Conservation (phyloP, 2,797 vertebrate genomes). For the Limosa lapponica region DNA sequence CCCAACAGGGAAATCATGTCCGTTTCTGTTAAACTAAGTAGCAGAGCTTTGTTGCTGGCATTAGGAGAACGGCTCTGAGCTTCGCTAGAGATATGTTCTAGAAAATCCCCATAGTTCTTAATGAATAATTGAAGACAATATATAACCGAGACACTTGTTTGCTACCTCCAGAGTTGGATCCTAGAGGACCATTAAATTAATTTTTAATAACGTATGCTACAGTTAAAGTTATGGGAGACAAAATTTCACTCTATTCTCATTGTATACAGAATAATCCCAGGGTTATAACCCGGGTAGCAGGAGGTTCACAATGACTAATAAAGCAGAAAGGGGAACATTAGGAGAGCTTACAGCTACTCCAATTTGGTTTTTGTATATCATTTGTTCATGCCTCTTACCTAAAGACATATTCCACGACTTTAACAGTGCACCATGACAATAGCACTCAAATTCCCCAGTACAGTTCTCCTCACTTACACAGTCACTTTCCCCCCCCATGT, state of each 20-base stretch:
- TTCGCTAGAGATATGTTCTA: not conserved
- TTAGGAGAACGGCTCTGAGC: not conserved
- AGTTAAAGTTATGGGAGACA: slow-evolving; percentile 2
- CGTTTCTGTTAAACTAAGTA: slow-evolving; percentile 38
- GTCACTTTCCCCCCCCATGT: not conserved
- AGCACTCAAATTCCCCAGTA: not conserved
- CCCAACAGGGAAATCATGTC: slow-evolving; percentile 35
- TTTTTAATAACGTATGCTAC: slow-evolving; percentile 49
- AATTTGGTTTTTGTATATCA: not conserved
- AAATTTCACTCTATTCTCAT: not conserved
- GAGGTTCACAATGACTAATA: not conserved
- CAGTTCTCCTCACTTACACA: not conserved
- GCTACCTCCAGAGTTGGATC: slow-evolving; percentile 31
- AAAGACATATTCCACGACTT: not conserved
- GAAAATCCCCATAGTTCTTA: slow-evolving; percentile 26
- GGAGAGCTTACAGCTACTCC: not conserved
- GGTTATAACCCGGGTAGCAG: not conserved
- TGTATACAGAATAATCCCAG: not conserved
- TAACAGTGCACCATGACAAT: not conserved
- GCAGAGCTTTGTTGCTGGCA: slow-evolving; percentile 14
- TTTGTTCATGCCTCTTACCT: not conserved
- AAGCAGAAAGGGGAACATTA: not conserved
- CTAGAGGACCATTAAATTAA: slow-evolving; percentile 57
- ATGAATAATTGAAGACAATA: slow-evolving; percentile 65
- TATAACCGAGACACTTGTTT: not conserved